Conservation (phyloP, 2,797 vertebrate genomes). For the Myripristis jacobus region DNA sequence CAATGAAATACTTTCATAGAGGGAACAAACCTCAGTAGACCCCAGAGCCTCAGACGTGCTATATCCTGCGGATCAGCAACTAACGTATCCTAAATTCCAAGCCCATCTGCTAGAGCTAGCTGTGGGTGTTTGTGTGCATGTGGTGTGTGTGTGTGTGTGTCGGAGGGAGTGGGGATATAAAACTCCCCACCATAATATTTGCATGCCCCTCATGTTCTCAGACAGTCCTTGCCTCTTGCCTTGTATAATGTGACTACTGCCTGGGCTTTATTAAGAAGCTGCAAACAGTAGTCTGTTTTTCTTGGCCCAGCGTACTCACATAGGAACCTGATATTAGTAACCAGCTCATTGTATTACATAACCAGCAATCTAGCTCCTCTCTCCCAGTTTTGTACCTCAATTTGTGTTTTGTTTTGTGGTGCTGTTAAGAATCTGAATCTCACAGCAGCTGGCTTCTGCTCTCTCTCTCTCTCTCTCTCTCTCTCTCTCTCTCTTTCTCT, state of each 20-base stretch:
- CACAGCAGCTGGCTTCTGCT: slow-evolving; percentile 58
- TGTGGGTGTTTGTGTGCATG: slow-evolving; percentile 13
- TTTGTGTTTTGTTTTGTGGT: slow-evolving; percentile 71
- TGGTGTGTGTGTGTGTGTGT: background rate
- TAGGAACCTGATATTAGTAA: slow-evolving; percentile 66
- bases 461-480: slow-evolving; percentile 33
- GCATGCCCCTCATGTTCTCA: slow-evolving; percentile 35
- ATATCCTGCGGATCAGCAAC: slow-evolving; percentile 29
- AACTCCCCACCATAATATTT: slow-evolving; percentile 63
- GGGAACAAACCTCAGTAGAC: background rate
- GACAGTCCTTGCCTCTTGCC: slow-evolving; percentile 33
- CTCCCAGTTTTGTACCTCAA: slow-evolving; percentile 49
- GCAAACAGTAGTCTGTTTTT: slow-evolving; percentile 79
- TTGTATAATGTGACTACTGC: slow-evolving; percentile 49
- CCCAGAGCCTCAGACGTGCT: slow-evolving; percentile 6
- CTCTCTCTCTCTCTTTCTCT: background rate
- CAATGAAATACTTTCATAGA: slow-evolving; percentile 14
- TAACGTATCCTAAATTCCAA: slow-evolving; percentile 28
- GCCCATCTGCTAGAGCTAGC: slow-evolving; percentile 38
- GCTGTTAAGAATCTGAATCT: slow-evolving; percentile 57
- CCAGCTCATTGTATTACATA: slow-evolving; percentile 62
- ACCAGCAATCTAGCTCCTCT: slow-evolving; percentile 48
- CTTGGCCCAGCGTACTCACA: slow-evolving; percentile 67
- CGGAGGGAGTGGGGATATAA: slow-evolving; percentile 42
- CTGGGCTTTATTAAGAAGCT: slow-evolving; percentile 65